Base-by-base conservation (phyloP, 1,140 invertebrate species). In the Drosophila mojavensis region DNA sequence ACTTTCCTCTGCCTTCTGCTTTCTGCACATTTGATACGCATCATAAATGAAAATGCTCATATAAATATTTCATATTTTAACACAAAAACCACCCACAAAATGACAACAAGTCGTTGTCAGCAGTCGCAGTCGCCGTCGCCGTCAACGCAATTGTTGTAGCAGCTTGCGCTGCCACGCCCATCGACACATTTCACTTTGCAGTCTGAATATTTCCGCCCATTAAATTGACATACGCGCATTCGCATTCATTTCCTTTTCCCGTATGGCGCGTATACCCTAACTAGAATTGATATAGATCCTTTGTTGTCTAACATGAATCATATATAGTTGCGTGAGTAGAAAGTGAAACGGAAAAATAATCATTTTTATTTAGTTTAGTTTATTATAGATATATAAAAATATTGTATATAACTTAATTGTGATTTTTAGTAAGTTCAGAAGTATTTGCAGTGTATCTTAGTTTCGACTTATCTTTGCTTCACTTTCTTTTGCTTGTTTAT, bases 41-140 rank as follows among this genome's bases (percentile, higher is more conserved):
- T 75, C 83, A 89, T 89, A 89, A 89, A 89, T 89, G 84, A 89
- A 89, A 90, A 89, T 89, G 67, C 73, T 89, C 85, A 90, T 89
- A 89, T 89, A 89, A 89, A 89, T 89, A 84, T 89, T 89, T 89
- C 85, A 89, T 89, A 89, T 90, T 89, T 78, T 36, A 43, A 63
- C 59, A 70, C 53, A 71, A 56, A 65, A 28, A 65, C 36, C 43
- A 47, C 55, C 36, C 53, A 59, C 61, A 72, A 45, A 69, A 75
- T 76, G 68, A 75, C 73, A 75, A 75, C 71, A 74, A 74, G 63
- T 55, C 51, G 67, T 36, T 36, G 33, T 36, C 33, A 36, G 33
- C 33, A 36, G 1, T 28, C 26, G 26, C 30, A 33, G 30, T 33
- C 30, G 30, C 47, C 9, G 50, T 24, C 48, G 13, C 33, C 10